Percentiles rank a stretch among this genome's conserved stretches.
Conservation (phyloP, 2,888 invertebrate species). For the Lathronympha strigana region DNA sequence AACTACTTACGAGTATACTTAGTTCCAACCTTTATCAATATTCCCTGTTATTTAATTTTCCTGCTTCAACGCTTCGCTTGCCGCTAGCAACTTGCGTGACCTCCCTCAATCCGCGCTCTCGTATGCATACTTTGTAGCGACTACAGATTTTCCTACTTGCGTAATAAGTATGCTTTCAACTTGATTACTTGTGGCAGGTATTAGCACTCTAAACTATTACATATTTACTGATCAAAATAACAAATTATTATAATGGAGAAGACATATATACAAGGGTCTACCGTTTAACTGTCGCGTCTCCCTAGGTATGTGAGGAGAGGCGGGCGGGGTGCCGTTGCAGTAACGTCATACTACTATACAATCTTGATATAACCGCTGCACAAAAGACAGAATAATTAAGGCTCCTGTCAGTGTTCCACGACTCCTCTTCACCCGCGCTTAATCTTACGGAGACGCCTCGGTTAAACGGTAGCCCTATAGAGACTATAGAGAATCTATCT, state of each 20-base stretch:
- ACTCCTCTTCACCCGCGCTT: too few relatives aligned
- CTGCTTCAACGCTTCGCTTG: constrained; percentile 11
- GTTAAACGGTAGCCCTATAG: too few relatives aligned
- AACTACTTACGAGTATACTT: not conserved
- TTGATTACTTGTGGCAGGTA: constrained; percentile 28
- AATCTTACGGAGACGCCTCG: too few relatives aligned
- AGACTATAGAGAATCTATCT: too few relatives aligned
- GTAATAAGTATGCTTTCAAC: constrained; percentile 40
- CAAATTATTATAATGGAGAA: not conserved
- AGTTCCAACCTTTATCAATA: not conserved
- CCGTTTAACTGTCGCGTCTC: too few relatives aligned
- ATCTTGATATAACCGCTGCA: too few relatives aligned
- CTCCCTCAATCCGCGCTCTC: constrained; percentile 22
- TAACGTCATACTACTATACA: too few relatives aligned
- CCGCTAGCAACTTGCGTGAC: constrained; percentile 26
- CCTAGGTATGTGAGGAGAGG: too few relatives aligned
- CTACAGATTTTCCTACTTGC: constrained; percentile 12
- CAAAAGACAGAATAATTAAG: too few relatives aligned
- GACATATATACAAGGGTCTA: not conserved
- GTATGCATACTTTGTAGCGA: constrained; percentile 13
- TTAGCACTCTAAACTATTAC: constrained; percentile 17
- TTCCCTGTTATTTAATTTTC: constrained; percentile 8
- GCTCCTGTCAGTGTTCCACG: too few relatives aligned
- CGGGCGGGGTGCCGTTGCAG: too few relatives aligned
- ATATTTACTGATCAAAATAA: not conserved